Evolutionary conservation across 2,797 vertebrate species (phyloP).

Genomic region (Gephyroberyx darwinii): DNA sequence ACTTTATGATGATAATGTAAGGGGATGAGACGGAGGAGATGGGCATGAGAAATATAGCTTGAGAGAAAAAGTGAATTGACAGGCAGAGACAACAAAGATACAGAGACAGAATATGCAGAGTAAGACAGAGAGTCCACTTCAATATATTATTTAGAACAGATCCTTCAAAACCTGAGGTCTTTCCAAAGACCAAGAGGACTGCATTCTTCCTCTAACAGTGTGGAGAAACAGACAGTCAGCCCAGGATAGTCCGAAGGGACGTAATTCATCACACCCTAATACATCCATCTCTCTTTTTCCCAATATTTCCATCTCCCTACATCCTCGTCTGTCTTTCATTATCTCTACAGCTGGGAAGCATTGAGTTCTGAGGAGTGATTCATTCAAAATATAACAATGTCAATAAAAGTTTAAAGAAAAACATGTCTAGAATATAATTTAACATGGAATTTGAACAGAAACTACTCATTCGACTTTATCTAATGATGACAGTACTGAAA

Average conservation of each 20-base stretch:
- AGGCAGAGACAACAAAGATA: conserved; percentile 3
- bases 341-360: conserved; percentile 31
- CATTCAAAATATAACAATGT: neutral
- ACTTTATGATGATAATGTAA: conserved; percentile 36
- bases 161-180: neutral
- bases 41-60: conserved; percentile 7
- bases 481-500: neutral
- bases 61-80: neutral
- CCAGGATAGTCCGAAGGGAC: conserved; percentile 16
- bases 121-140: neutral
- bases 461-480: neutral
- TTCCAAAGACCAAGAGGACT: neutral
- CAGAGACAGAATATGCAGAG: neutral
- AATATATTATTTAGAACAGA: neutral
- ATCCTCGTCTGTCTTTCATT: conserved; percentile 19
- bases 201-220: conserved; percentile 7
- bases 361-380: conserved; percentile 17
- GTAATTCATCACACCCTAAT: conserved; percentile 26
- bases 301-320: conserved; percentile 21
- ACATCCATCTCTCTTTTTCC: conserved; percentile 17
- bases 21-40: conserved; percentile 29
- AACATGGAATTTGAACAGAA: neutral
- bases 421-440: neutral
- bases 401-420: neutral
- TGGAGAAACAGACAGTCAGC: conserved; percentile 20